Percentiles rank a stretch among this genome's conserved stretches.
Evolutionary conservation across 2,113 vertebrate genomes (phyloP).

Genomic region (Rousettus leschenaultii): DNA sequence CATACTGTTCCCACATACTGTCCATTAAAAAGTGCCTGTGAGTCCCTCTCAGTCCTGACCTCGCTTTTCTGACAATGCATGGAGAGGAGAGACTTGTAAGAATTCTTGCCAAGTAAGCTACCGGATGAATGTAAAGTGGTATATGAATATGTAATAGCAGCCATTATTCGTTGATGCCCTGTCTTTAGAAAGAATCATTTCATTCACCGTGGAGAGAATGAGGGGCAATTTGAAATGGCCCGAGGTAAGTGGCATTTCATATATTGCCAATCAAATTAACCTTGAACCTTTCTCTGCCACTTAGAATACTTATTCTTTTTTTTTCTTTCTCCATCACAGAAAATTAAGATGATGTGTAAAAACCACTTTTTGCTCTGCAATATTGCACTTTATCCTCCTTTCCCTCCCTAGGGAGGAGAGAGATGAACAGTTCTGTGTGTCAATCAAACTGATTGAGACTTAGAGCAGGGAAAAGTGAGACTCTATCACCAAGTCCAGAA

Average conservation of each 20-base stretch:
- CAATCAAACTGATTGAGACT: conserved; percentile 34
- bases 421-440: not conserved
- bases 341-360: conserved; percentile 51
- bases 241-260: conserved; percentile 67
- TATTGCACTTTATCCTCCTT: not conserved
- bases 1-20: too few relatives aligned
- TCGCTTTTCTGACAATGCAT: not conserved
- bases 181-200: conserved; percentile 67
- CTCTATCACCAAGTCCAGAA: not conserved
- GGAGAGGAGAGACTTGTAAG: conserved; percentile 26
- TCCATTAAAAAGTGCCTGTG: not conserved
- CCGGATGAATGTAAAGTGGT: conserved; percentile 67
- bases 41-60: not conserved
- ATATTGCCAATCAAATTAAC: conserved; percentile 69
- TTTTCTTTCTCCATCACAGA: conserved; percentile 43
- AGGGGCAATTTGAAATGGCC: conserved; percentile 68
- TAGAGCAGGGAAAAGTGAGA: not conserved
- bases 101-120: conserved; percentile 21
- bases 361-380: conserved; percentile 9
- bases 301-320: conserved; percentile 59
- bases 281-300: conserved; percentile 58
- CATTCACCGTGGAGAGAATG: conserved; percentile 54
- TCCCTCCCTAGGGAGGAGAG: not conserved
- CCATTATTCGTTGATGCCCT: conserved; percentile 50
- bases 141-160: conserved; percentile 67